Percentiles rank a stretch among this genome's conserved stretches.
Conservation (phyloP, 2,113 vertebrate species). For the Phocoena phocoena region DNA sequence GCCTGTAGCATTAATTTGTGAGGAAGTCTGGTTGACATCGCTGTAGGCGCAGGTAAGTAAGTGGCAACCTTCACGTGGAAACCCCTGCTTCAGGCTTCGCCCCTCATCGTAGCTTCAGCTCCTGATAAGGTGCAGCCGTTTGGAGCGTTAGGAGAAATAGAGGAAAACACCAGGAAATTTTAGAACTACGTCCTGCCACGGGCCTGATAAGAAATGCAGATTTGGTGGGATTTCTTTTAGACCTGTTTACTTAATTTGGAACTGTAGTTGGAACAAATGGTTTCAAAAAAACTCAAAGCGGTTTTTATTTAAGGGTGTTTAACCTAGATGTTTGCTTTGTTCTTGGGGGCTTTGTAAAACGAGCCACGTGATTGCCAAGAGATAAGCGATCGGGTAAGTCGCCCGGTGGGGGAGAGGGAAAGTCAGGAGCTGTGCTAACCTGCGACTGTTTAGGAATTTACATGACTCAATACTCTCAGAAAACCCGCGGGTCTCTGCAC, state of each 20-base stretch:
- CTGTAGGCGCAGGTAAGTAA: not conserved
- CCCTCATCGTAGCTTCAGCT: not conserved
- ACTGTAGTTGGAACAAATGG: slow-evolving; percentile 42
- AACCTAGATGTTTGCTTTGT: slow-evolving; percentile 70
- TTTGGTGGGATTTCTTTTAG: slow-evolving; percentile 43
- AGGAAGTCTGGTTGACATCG: not conserved
- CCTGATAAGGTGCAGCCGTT: not conserved
- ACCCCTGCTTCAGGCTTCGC: not conserved
- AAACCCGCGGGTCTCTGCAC: not conserved
- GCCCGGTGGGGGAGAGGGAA: not conserved
- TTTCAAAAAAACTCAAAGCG: slow-evolving; percentile 49
- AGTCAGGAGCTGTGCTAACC: not conserved
- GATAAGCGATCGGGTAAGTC: slow-evolving; percentile 50
- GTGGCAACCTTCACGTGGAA: not conserved
- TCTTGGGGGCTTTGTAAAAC: slow-evolving; percentile 64
- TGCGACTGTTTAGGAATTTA: not conserved
- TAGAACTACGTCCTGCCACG: not conserved
- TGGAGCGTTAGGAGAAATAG: not conserved
- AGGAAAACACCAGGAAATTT: slow-evolving; percentile 10
- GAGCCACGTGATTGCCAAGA: slow-evolving; percentile 19
- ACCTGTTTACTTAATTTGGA: slow-evolving; percentile 56
- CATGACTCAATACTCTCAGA: no score
- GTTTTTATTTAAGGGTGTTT: slow-evolving; percentile 63
- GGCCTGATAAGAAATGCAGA: slow-evolving; percentile 44
- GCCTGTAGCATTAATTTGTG: not conserved